Base-by-base conservation (phyloP, 2,797 vertebrate species). In the Danionella dracula region DNA sequence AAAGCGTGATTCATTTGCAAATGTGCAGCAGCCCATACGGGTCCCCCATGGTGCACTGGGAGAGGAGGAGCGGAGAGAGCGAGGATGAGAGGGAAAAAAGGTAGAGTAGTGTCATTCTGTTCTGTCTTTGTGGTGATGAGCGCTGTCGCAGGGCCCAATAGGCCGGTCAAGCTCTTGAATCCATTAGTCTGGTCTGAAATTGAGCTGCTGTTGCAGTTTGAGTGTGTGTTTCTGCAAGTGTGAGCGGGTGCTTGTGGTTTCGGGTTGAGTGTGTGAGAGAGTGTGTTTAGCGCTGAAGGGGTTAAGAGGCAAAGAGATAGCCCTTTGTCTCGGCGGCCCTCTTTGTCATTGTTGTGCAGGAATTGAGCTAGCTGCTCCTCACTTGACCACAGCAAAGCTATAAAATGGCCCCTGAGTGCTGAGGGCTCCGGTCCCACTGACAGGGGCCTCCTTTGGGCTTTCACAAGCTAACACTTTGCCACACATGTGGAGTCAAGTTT, bases 331-430 rank as follows among this genome's bases (percentile, higher is more conserved):
- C 84, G 80, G 81, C 70, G 83, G 85, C 83, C 84, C 86, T 87
- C 85, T 84, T 82, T 87, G 83, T 86, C 81, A 89, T 90, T 90
- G 88, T 90, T 89, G 86, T 77, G 82, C 80, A 82, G 87, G 86
- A 87, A 88, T 86, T 89, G 88, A 89, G 87, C 86, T 87, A 66
- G 75, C 82, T 86, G 87, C 86, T 87, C 89, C 89, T 90, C 90
- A 89, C 88, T 89, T 90, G 90, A 91, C 90, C 89, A 89, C 86
- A 87, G 89, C 85, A 82, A 86, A 85, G 88, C 86, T 88, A 86
- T 88, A 88, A 89, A 90, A 90, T 88, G 85, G 85, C 85, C 85
- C 86, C 83, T 88, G 85, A 88, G 85, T 89, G 83, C 85, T 82
- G 76, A 45, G 82, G 86, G 81, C 78, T 85, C 79, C 48, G 64